Conservation (phyloP, 2,797 vertebrate genomes). For the Percopsis omiscomaycus region DNA sequence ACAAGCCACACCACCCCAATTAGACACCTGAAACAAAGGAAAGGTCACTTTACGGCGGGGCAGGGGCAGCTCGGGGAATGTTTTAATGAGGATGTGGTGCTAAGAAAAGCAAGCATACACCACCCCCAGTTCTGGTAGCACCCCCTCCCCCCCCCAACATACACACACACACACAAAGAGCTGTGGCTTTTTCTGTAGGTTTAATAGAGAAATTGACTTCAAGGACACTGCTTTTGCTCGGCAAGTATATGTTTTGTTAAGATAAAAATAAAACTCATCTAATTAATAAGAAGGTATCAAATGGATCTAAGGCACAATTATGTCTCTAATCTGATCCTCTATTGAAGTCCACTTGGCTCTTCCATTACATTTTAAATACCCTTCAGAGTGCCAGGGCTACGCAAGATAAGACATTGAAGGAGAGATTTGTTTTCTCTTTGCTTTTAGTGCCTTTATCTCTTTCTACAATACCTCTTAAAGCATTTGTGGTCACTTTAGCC, state of each 20-base stretch:
- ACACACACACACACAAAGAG: background rate
- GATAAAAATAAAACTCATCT: too few relatives aligned
- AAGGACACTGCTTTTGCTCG: too few relatives aligned
- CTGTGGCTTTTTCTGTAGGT: too few relatives aligned
- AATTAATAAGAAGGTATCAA: too few relatives aligned
- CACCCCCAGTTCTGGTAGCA: too few relatives aligned
- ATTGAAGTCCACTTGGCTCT: background rate
- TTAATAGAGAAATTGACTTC: too few relatives aligned
- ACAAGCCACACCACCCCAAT: conserved; percentile 69
- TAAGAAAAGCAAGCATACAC: conserved; percentile 57
- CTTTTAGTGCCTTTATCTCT: conserved; percentile 1
- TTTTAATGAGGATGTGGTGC: conserved; percentile 75
- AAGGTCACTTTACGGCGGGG: conserved; percentile 67
- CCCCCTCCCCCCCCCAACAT: conserved; percentile 13
- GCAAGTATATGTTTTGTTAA: too few relatives aligned
- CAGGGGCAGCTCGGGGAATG: conserved; percentile 72
- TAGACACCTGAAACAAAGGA: conserved; percentile 74
- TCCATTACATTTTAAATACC: background rate
- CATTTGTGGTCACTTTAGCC: conserved; percentile 6
- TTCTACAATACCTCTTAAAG: background rate
- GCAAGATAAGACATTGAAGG: background rate
- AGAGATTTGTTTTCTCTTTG: background rate
- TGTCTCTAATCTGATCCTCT: background rate
- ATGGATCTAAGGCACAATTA: background rate
- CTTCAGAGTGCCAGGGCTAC: background rate